A percentile compares a stretch with the other conserved stretches of the same genome.
Conservation (phyloP, 37 sponge, comb jelly and placozoan genomes). For the Cladorhizidae sp. region DNA sequence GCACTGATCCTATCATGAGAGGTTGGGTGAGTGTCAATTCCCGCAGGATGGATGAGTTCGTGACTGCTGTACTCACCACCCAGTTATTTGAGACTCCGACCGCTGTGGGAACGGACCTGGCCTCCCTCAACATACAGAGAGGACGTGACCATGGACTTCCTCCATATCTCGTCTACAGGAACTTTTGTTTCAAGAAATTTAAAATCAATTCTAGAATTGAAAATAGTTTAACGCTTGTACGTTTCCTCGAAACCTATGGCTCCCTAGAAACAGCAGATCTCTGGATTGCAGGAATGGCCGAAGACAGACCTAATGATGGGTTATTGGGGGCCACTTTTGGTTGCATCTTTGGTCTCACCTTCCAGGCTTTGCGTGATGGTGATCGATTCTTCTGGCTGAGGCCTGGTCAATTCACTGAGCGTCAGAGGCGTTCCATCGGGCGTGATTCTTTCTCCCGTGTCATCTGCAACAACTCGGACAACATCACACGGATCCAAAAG, state of each 20-base stretch:
- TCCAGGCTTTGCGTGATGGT: constrained; percentile 67
- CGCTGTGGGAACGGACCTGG: constrained; percentile 63
- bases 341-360: constrained; percentile 86
- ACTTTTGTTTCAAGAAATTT: constrained; percentile 51
- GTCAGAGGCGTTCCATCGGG: constrained; percentile 49
- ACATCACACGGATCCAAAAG: constrained; percentile 46
- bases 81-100: constrained; percentile 42
- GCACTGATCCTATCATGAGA: constrained; percentile 72
- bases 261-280: constrained; percentile 74
- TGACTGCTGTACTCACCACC: constrained; percentile 59
- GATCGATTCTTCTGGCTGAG: constrained; percentile 86
- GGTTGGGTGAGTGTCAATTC: constrained; percentile 51
- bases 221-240: constrained; percentile 5
- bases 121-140: constrained; percentile 85
- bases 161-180: constrained; percentile 63
- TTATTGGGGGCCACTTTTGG: constrained; percentile 89
- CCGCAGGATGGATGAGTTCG: constrained; percentile 65
- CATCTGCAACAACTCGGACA: constrained; percentile 85
- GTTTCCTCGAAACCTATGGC: constrained; percentile 58
- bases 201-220: not conserved
- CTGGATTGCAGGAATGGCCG: constrained; percentile 82
- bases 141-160: constrained; percentile 91
- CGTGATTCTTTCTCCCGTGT: constrained; percentile 61
- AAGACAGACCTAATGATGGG: constrained; percentile 52
- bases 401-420: constrained; percentile 66